A percentile compares a stretch with the other conserved stretches of the same genome.
Evolutionary conservation across 2,888 invertebrate genomes (phyloP).

Genomic region (Lepidochrysops patricia): DNA sequence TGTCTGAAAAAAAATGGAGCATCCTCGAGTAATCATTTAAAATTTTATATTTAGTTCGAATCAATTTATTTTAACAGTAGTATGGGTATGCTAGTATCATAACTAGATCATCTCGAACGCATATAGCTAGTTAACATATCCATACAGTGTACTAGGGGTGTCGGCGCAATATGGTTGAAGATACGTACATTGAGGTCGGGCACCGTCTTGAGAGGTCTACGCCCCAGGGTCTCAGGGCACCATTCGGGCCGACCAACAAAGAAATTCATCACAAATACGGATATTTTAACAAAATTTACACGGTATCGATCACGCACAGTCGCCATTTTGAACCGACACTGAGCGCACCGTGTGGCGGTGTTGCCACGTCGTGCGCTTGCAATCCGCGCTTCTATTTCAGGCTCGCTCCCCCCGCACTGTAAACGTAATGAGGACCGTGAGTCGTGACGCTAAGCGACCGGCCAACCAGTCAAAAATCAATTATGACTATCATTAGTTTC

Average conservation of each 20-base stretch:
- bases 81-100: slow-evolving; percentile 43
- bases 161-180: slow-evolving; percentile 68
- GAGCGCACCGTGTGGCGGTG: slow-evolving; percentile 58
- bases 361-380: slow-evolving; percentile 68
- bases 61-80: slow-evolving; percentile 30
- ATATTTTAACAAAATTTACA: slow-evolving; percentile 66
- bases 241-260: slow-evolving; percentile 66
- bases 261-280: slow-evolving; percentile 64
- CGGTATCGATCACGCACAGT: slow-evolving; percentile 73
- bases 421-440: slow-evolving; percentile 33
- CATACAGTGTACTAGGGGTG: slow-evolving; percentile 56
- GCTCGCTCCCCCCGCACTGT: slow-evolving; percentile 44
- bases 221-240: slow-evolving; percentile 58
- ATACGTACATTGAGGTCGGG: slow-evolving; percentile 70
- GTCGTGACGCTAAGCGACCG: slow-evolving; percentile 49
- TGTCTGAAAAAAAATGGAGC: slow-evolving; percentile 34
- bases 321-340: slow-evolving; percentile 74
- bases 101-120: slow-evolving; percentile 43
- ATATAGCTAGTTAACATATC: slow-evolving; percentile 38
- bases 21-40: slow-evolving; percentile 37
- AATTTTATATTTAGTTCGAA: slow-evolving; percentile 30
- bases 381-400: slow-evolving; percentile 69
- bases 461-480: slow-evolving; percentile 60
- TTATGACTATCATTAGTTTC: slow-evolving; percentile 32
- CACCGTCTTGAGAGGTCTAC: slow-evolving; percentile 52